Evolutionary conservation across 2,113 vertebrate species (phyloP), one percentile per base, ranked within the genome.

Genomic region (Dasyurus viverrinus): DNA sequence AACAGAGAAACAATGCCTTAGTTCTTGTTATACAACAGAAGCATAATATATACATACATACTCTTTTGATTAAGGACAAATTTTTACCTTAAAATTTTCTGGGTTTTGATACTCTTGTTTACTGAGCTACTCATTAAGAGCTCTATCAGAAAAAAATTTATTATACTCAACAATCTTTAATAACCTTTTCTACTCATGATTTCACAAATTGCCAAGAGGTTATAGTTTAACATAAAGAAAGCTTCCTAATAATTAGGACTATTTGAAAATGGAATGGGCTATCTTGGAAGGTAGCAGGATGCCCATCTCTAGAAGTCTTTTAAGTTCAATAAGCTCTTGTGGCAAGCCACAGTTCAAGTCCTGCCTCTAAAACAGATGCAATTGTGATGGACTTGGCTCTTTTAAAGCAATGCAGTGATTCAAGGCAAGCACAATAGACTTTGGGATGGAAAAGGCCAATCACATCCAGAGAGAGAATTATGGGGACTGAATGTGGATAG

Each of bases 61-160:
- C 5, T 12, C 23, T 76, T 92, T 91, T 90, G 46, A 68, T 36
- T 48, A 9, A 50, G 12, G 22, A 53, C 10, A 54, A 7, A 36
- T 19, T 11, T 27, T 52, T 26, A 53, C 12, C 23, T 68, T 46
- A 12, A 0, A 54, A 36, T 0, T 48, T 48, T 6, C 2, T 92
- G n/a, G 42, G 47, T 90, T 57, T n/a, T 48, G 14, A 3, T 8
- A 60, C 76, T 94, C 57, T 47, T 30, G 30, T 90, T 90, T 50
- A 68, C 27, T 68, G 57, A 95, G 93, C 93, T 94, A 60, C 16
- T 95, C 91, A 55, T 53, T 12, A 36, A 30, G 22, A 24, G 94
- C 47, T 57, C 60, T 93, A 50, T 8, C 22, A 5, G 55, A 92
- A 54, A 60, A 57, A 48, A 48, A 48, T 48, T 48, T 16, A 76